Evolutionary conservation across 1,140 invertebrate species (phyloP).

Genomic region (Zaprionus gabonicus): DNA sequence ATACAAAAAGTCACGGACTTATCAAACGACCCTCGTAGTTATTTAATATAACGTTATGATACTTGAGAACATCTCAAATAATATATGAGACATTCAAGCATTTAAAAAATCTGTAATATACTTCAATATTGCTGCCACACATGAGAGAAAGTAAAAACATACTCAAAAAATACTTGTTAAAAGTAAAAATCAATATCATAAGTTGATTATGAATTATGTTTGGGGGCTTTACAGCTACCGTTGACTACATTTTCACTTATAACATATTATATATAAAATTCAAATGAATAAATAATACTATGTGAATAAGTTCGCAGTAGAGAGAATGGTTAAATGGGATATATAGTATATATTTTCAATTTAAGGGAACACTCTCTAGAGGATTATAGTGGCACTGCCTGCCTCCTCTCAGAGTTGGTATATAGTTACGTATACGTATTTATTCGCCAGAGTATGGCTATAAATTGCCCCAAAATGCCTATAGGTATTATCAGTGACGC

Average conservation of each 20-base stretch:
- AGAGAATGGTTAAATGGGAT: not conserved
- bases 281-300: constrained; percentile 2
- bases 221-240: not conserved
- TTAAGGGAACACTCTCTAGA: not conserved
- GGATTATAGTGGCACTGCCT: not conserved
- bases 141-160: not conserved
- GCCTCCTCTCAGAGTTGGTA: not conserved
- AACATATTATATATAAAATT: not conserved
- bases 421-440: not conserved
- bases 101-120: not conserved
- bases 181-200: constrained; percentile 3
- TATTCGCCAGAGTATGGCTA: not conserved
- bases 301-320: not conserved
- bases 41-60: too few relatives aligned
- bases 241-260: constrained; percentile 6
- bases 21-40: too few relatives aligned
- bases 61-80: too few relatives aligned
- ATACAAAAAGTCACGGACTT: too few relatives aligned
- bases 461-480: constrained; percentile 4
- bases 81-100: too few relatives aligned
- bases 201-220: constrained; percentile 1
- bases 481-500: constrained; percentile 21
- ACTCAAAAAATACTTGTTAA: not conserved
- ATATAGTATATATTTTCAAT: not conserved
- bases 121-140: not conserved